Evolutionary conservation across 2,888 invertebrate genomes (phyloP).

Genomic region (Amphipyra berbera): DNA sequence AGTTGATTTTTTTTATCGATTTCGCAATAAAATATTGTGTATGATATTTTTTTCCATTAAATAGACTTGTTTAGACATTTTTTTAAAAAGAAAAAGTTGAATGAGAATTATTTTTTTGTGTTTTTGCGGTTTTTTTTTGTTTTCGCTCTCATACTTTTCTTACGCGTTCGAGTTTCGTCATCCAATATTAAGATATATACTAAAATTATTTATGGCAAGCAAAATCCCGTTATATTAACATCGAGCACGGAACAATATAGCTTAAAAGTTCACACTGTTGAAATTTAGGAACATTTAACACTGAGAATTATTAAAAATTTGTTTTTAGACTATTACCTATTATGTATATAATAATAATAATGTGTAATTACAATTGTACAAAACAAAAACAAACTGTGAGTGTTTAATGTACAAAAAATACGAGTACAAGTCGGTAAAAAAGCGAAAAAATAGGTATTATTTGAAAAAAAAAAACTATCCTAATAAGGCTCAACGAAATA

Average conservation of each 20-base stretch:
- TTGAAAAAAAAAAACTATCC: slow-evolving; percentile 65
- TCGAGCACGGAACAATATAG: slow-evolving; percentile 71
- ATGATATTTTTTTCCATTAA: neutral
- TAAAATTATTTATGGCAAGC: slow-evolving; percentile 86
- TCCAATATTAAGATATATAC: slow-evolving; percentile 60
- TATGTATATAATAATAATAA: slow-evolving; percentile 78
- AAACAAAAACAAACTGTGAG: slow-evolving; percentile 74
- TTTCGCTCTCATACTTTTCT: neutral
- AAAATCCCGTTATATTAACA: slow-evolving; percentile 69
- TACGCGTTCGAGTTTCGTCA: slow-evolving; percentile 53
- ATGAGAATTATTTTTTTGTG: neutral
- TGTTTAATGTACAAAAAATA: slow-evolving; percentile 67
- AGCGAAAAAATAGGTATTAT: slow-evolving; percentile 53
- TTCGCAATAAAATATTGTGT: neutral
- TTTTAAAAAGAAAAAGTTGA: neutral
- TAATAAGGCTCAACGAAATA: slow-evolving; percentile 75
- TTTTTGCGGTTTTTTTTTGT: neutral
- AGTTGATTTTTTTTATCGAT: neutral
- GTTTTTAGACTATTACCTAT: slow-evolving; percentile 83
- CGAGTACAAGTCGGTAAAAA: slow-evolving; percentile 55
- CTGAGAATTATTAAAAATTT: slow-evolving; percentile 85
- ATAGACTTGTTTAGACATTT: neutral
- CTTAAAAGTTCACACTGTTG: slow-evolving; percentile 83
- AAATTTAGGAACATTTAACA: slow-evolving; percentile 90
- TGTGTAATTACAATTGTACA: slow-evolving; percentile 82